Evolutionary conservation across 2,888 invertebrate species (phyloP).

Genomic region (Thera obeliscata): DNA sequence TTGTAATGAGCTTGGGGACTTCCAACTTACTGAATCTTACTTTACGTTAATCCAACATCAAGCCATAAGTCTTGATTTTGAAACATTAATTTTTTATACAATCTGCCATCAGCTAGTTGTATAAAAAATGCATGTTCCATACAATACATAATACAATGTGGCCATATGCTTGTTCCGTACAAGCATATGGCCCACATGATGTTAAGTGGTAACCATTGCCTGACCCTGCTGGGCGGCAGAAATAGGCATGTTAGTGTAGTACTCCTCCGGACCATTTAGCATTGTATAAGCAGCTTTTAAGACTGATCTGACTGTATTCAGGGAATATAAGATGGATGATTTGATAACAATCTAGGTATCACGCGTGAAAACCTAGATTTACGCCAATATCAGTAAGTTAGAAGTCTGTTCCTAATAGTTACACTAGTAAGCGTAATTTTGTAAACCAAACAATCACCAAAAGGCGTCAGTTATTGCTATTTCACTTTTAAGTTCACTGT

Average conservation of each 20-base stretch:
- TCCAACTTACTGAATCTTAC: constrained; percentile 21
- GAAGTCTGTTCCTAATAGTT: constrained; percentile 49
- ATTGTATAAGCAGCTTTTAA: not conserved
- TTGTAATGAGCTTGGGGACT: constrained; percentile 27
- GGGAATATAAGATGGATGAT: not conserved
- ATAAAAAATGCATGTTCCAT: no score
- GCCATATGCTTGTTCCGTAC: no score
- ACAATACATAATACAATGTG: no score
- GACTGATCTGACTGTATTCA: not conserved
- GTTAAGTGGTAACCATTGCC: no score
- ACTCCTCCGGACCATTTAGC: no score
- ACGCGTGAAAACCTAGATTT: not conserved
- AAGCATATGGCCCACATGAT: no score
- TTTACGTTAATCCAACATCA: not conserved
- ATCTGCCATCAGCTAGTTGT: no score
- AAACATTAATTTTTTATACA: no score
- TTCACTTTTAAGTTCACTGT: constrained; percentile 54
- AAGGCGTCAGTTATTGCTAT: constrained; percentile 57
- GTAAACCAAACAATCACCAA: constrained; percentile 62
- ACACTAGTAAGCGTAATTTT: constrained; percentile 73
- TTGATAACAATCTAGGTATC: not conserved
- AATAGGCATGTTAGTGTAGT: no score
- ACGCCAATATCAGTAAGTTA: constrained; percentile 38
- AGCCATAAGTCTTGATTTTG: no score
- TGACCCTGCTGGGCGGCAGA: no score